These are phyloP conservation scores for Galbula dea DNA, from an alignment of 2,113 vertebrate genomes.

Conservation along the genomic window DNA sequence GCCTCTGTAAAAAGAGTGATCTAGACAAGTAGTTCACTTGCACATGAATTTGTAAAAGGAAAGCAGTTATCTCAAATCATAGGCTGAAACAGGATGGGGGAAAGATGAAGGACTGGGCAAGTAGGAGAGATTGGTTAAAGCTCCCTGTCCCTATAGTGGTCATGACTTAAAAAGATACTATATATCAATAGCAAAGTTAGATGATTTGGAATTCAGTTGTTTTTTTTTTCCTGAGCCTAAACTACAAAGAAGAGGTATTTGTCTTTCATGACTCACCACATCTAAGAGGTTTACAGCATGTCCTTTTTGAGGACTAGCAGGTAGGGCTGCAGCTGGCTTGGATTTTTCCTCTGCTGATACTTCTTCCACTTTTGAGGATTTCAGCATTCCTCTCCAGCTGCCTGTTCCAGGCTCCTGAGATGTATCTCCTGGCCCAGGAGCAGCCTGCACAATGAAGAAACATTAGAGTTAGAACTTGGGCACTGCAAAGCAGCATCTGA, in stretches of 20 bases:
- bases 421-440: constrained; percentile 63
- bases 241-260: neutral
- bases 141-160: neutral
- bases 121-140: neutral
- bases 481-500: neutral
- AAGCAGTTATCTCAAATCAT: neutral
- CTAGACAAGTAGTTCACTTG: neutral
- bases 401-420: constrained; percentile 85
- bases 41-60: neutral
- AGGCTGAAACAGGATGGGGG: neutral
- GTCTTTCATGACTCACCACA: constrained; percentile 78
- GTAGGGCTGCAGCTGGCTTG: constrained; percentile 56
- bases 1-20: neutral
- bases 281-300: constrained; percentile 94
- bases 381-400: constrained; percentile 95
- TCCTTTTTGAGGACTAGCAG: constrained; percentile 86
- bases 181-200: neutral
- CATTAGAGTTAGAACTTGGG: neutral
- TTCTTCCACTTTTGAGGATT: constrained; percentile 82
- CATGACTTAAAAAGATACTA: neutral
- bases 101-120: neutral
- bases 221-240: neutral
- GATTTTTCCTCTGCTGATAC: constrained; percentile 73
- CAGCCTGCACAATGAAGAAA: constrained; percentile 53
- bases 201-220: neutral